Percentiles rank a stretch among this genome's conserved stretches.
phyloP scores from a whole-genome alignment of 2,797 vertebrate genomes.

The Thunnus albacares region DNA sequence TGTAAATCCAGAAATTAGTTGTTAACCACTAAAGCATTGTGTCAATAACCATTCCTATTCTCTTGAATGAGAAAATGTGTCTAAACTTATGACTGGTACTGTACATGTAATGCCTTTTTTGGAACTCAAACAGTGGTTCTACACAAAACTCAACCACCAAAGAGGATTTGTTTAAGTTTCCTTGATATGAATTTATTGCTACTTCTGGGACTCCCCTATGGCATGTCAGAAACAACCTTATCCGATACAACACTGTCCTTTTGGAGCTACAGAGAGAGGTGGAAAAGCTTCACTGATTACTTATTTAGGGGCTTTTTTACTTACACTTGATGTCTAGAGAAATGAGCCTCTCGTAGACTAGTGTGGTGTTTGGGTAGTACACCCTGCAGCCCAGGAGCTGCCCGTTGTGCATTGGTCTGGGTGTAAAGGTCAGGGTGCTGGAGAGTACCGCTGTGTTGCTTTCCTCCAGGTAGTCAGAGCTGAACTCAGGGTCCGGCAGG shows the following conservation, averaged over 20 bases:
- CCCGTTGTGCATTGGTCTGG: slow-evolving; percentile 90
- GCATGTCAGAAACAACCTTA: background rate
- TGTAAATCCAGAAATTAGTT: no score
- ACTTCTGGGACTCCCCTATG: background rate
- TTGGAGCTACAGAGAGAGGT: background rate
- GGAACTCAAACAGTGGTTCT: no score
- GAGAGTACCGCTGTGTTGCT: slow-evolving; percentile 90
- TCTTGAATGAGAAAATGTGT: no score
- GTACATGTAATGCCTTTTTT: no score
- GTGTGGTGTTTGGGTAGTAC: slow-evolving; percentile 89
- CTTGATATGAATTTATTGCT: background rate
- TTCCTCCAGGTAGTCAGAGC: slow-evolving; percentile 86
- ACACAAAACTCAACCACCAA: background rate
- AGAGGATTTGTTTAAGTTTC: background rate
- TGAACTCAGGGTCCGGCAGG: slow-evolving; percentile 88
- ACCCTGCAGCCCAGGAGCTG: slow-evolving; percentile 92
- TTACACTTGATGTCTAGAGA: slow-evolving; percentile 93
- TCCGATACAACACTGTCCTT: no score
- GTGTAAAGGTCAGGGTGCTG: slow-evolving; percentile 90
- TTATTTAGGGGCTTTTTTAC: slow-evolving; percentile 48
- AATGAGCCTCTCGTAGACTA: slow-evolving; percentile 89
- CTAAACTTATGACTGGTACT: no score
- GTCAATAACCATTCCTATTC: no score
- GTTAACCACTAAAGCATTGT: background rate
- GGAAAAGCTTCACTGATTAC: background rate